Percentiles rank a stretch among this genome's conserved stretches.
phyloP scores from a whole-genome alignment of 2,797 vertebrate genomes.

The Pseudochirops cupreus region DNA sequence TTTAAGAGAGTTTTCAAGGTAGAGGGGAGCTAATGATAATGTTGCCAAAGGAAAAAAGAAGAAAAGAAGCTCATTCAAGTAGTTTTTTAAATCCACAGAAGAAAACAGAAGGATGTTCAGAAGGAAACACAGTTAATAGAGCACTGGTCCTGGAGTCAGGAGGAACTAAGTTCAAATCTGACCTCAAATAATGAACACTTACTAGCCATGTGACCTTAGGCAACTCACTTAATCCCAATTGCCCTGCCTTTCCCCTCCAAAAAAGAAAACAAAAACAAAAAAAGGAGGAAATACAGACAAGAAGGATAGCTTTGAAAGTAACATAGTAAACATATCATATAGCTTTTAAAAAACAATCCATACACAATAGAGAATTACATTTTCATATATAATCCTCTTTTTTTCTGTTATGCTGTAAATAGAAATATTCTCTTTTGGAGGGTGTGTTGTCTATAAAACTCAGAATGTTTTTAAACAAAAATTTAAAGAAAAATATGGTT shows the following conservation, averaged over 20 bases:
- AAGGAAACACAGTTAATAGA: not conserved
- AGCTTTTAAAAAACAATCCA: not conserved
- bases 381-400: not conserved
- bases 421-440: not conserved
- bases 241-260: no score
- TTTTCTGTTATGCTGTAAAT: not conserved
- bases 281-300: not conserved
- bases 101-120: not conserved
- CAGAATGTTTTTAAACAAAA: not conserved
- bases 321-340: not conserved
- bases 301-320: not conserved
- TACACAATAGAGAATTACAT: not conserved
- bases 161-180: no score
- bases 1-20: not conserved
- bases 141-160: no score
- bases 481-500: not conserved
- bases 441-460: not conserved
- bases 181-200: no score
- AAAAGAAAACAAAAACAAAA: no score
- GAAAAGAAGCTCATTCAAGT: not conserved
- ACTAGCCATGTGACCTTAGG: no score
- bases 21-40: not conserved
- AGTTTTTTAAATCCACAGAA: not conserved
- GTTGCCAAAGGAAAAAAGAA: not conserved
- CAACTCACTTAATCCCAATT: no score